Conservation (phyloP, 2,888 invertebrate species). For the Ennomos erosarius region DNA sequence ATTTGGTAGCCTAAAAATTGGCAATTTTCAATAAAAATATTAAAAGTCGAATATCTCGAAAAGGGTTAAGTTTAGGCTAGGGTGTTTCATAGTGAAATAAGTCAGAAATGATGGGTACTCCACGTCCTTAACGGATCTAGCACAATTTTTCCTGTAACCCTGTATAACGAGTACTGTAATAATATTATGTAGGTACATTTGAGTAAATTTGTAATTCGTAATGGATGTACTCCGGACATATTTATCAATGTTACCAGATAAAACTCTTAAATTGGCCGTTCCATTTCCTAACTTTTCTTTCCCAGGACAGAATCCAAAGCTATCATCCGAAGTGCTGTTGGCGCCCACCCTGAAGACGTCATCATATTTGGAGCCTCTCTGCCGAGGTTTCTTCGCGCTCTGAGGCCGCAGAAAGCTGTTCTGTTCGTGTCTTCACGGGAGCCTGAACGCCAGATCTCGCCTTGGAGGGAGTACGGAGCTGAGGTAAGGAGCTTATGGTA, state of each 20-base stretch:
- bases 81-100: no score
- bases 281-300: not conserved
- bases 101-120: no score
- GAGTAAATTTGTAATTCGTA: no score
- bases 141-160: no score
- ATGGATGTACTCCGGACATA: no score
- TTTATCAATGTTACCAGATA: not conserved
- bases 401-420: constrained; percentile 87
- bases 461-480: constrained; percentile 93
- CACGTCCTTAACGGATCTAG: no score
- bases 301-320: constrained; percentile 92
- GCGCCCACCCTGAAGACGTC: constrained; percentile 92
- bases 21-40: no score
- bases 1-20: no score
- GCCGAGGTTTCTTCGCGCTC: constrained; percentile 89
- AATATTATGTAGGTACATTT: no score
- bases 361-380: constrained; percentile 92
- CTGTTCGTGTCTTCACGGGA: constrained; percentile 89
- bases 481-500: constrained; percentile 83
- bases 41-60: no score
- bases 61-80: no score
- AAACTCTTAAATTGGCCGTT: not conserved
- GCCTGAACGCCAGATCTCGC: constrained; percentile 86
- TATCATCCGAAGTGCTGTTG: constrained; percentile 90
- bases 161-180: no score